Evolutionary conservation across 2,113 vertebrate genomes (phyloP).

Genomic region (Oryzias melastigma): DNA sequence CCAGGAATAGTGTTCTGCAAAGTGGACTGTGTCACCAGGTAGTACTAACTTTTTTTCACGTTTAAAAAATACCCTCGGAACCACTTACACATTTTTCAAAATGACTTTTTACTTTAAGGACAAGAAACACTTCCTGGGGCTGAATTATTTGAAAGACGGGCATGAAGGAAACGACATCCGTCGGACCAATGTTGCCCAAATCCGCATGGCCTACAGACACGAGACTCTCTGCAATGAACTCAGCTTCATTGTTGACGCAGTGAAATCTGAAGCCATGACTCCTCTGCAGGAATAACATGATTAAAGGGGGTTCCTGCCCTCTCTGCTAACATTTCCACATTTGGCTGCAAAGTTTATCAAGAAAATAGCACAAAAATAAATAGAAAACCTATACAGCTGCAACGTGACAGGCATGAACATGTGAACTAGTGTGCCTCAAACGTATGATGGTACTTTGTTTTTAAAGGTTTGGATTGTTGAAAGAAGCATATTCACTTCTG

Average conservation of each 20-base stretch:
- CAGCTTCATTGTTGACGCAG: constrained; percentile 88
- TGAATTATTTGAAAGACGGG: constrained; percentile 87
- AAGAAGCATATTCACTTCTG: background rate
- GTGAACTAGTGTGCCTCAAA: background rate
- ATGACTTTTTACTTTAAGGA: constrained; percentile 72
- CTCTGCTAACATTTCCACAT: too few relatives aligned
- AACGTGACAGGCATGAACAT: background rate
- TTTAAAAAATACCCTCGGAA: background rate
- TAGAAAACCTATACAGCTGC: background rate
- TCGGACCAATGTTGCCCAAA: constrained; percentile 93
- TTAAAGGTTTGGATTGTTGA: constrained; percentile 4
- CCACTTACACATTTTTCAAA: constrained; percentile 18
- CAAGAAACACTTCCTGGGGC: constrained; percentile 88
- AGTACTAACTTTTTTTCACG: background rate
- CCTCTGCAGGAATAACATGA: constrained; percentile 30
- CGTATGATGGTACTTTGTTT: constrained; percentile 8
- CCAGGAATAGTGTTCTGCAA: constrained; percentile 91
- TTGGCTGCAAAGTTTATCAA: background rate
- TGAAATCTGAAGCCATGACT: constrained; percentile 81
- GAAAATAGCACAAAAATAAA: background rate
- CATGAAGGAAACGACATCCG: constrained; percentile 91
- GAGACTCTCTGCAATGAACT: constrained; percentile 93
- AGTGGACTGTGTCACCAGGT: constrained; percentile 90
- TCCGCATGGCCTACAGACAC: constrained; percentile 91
- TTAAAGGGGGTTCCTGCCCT: too few relatives aligned